A percentile compares a stretch with the other conserved stretches of the same genome.
phyloP scores from a whole-genome alignment of 2,888 invertebrate species.

The Anarsia innoxiella region DNA sequence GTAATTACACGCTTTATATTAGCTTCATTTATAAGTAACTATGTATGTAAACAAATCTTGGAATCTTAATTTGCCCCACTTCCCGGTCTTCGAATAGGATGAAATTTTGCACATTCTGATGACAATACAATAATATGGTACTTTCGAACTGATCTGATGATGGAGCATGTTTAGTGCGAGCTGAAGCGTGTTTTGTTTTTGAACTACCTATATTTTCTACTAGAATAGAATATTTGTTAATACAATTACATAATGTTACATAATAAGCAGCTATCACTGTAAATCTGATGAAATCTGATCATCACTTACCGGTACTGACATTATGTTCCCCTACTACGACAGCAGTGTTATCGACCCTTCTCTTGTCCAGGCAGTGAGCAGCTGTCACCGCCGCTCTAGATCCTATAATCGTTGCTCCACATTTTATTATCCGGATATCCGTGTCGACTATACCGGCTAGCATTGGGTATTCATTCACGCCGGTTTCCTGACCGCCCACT shows the following conservation, averaged over 20 bases:
- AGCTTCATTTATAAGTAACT: too few species aligned
- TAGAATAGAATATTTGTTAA: too few species aligned
- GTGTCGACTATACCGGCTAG: slow-evolving; percentile 40
- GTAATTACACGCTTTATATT: too few species aligned
- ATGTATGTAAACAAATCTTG: too few species aligned
- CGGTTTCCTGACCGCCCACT: slow-evolving; percentile 51
- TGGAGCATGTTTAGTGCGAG: too few species aligned
- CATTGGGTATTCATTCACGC: slow-evolving; percentile 51
- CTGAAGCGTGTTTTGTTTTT: too few species aligned
- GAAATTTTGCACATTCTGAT: too few species aligned
- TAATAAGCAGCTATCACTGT: not conserved
- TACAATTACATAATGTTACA: not conserved
- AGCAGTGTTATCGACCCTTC: slow-evolving; percentile 31
- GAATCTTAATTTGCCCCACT: too few species aligned
- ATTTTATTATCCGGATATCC: slow-evolving; percentile 46
- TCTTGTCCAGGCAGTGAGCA: slow-evolving; percentile 70
- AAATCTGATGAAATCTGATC: not conserved
- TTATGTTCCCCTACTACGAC: slow-evolving; percentile 73
- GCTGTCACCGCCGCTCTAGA: slow-evolving; percentile 63
- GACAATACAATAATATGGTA: too few species aligned
- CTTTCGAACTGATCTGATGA: too few species aligned
- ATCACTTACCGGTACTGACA: slow-evolving; percentile 33
- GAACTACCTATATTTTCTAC: too few species aligned
- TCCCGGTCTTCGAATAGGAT: too few species aligned
- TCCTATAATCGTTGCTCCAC: slow-evolving; percentile 73